These are phyloP conservation scores for Dolichoris vasculosae DNA, from an alignment of 1,140 invertebrate genomes.

Conservation along the genomic window DNA sequence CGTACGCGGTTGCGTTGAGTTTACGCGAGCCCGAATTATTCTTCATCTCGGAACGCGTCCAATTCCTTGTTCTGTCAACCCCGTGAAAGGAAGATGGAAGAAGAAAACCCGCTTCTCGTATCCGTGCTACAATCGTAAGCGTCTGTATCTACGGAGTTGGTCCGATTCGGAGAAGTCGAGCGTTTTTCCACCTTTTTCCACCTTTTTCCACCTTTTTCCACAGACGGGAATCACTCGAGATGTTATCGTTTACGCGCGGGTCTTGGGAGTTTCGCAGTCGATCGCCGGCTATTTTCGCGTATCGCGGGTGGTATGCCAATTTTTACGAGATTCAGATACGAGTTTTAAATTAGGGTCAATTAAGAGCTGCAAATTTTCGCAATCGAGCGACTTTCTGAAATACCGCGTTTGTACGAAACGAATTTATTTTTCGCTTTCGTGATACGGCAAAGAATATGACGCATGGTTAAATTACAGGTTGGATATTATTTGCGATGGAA, in stretches of 20 bases:
- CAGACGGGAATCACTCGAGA: constrained; percentile 26
- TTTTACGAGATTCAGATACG: neutral
- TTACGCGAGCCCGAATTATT: neutral
- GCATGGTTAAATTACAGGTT: neutral
- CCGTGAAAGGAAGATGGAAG: neutral
- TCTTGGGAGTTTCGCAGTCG: neutral
- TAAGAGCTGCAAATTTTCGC: neutral
- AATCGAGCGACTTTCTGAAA: too few relatives aligned
- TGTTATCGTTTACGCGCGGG: neutral
- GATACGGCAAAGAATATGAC: too few relatives aligned
- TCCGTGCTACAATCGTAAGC: neutral
- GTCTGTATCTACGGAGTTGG: neutral
- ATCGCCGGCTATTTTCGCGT: neutral
- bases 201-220: neutral
- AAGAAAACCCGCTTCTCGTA: too few relatives aligned
- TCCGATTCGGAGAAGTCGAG: neutral
- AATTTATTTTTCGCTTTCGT: neutral
- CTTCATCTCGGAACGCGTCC: neutral
- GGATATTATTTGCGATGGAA: neutral
- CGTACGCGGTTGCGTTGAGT: neutral
- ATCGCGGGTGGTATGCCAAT: neutral
- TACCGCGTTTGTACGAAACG: too few relatives aligned
- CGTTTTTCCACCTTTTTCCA: neutral
- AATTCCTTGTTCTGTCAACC: constrained; percentile 23
- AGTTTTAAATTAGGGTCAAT: neutral